Evolutionary conservation across 37 sponge, comb jelly and placozoan species (phyloP).

Genomic region (Ephydatia muelleri): DNA sequence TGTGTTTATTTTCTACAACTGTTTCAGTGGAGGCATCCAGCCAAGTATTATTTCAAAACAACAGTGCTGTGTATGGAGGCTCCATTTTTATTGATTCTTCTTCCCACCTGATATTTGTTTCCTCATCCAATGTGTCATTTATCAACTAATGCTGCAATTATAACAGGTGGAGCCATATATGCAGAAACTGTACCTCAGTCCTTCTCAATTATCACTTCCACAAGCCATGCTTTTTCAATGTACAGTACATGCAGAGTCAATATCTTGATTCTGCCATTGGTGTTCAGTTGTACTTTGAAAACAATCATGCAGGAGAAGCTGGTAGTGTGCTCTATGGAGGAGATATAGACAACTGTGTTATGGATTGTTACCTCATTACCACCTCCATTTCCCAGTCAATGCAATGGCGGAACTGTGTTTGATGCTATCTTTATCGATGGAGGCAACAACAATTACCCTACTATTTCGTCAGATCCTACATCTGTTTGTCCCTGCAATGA

Average conservation of each 20-base stretch:
- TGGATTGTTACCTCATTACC: neutral
- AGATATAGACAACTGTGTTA: constrained; percentile 4
- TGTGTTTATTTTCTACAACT: neutral
- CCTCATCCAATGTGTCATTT: neutral
- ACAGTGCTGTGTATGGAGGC: constrained; percentile 4
- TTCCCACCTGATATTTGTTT: neutral
- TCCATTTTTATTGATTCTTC: neutral
- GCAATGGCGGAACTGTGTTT: neutral
- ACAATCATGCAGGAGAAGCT: neutral
- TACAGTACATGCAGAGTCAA: neutral
- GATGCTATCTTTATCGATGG: neutral
- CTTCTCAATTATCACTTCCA: neutral
- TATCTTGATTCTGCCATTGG: neutral
- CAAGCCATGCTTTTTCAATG: constrained; percentile 17
- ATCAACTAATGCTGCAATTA: neutral
- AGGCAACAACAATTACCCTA: neutral
- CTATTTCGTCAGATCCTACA: constrained; percentile 3
- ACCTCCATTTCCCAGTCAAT: neutral
- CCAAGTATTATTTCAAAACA: neutral
- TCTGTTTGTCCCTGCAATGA: constrained; percentile 5
- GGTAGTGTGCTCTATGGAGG: constrained; percentile 33
- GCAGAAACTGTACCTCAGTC: neutral
- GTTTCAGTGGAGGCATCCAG: neutral
- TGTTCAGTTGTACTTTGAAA: constrained; percentile 11
- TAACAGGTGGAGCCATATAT: constrained; percentile 11